Evolutionary conservation across 2,113 vertebrate genomes (phyloP).

Genomic region (Tachysurus vachellii): DNA sequence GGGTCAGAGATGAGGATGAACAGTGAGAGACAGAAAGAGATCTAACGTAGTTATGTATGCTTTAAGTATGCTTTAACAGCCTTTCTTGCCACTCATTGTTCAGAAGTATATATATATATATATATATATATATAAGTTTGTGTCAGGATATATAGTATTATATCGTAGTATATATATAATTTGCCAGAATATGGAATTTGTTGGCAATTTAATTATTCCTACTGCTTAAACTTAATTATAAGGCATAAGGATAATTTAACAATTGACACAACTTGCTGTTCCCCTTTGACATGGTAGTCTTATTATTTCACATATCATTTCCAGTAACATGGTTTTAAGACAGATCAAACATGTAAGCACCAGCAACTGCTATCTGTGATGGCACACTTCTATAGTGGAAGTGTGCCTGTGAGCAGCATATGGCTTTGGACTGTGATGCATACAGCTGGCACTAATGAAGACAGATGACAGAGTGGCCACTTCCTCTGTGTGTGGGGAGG

Average conservation of each 20-base stretch:
- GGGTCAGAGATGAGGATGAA: constrained; percentile 10
- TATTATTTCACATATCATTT: neutral
- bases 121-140: no score
- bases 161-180: no score
- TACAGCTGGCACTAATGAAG: constrained; percentile 77
- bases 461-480: constrained; percentile 70
- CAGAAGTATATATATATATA: no score
- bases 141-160: no score
- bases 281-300: constrained; percentile 5
- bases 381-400: constrained; percentile 58
- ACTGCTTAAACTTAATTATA: neutral
- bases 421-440: constrained; percentile 71
- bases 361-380: constrained; percentile 43
- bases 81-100: neutral
- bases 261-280: constrained; percentile 14
- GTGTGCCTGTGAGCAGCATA: constrained; percentile 67
- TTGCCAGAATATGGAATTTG: no score
- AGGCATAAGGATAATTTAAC: neutral
- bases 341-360: constrained; percentile 27
- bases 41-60: neutral
- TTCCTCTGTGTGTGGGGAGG: constrained; percentile 55
- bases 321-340: constrained; percentile 18
- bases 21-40: neutral
- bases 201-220: neutral
- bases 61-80: neutral